These are phyloP conservation scores for Mastomys coucha DNA, from an alignment of 2,113 vertebrate species.

Conservation along the genomic window DNA sequence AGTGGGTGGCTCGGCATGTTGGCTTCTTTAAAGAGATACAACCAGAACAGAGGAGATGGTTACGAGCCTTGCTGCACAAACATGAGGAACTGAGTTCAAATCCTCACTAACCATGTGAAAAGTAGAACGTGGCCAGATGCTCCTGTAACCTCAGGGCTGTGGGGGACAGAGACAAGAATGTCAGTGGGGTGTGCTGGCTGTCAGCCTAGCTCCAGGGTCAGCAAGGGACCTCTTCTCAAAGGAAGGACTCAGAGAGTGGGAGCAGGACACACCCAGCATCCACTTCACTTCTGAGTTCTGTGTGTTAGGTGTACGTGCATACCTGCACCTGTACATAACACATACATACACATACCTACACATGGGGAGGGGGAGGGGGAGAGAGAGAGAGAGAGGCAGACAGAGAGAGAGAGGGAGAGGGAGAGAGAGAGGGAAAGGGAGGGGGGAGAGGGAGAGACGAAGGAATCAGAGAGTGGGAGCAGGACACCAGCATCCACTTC, in stretches of 20 bases:
- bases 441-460: too few relatives aligned
- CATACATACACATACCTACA: neutral
- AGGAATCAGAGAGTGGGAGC: too few relatives aligned
- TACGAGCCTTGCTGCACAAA: neutral
- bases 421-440: too few relatives aligned
- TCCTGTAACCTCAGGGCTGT: neutral
- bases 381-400: too few relatives aligned
- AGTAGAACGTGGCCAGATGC: neutral
- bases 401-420: too few relatives aligned
- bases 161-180: neutral
- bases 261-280: neutral
- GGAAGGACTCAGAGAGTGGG: neutral
- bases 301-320: neutral
- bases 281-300: neutral
- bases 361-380: too few relatives aligned
- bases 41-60: neutral
- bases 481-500: too few relatives aligned
- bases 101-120: neutral
- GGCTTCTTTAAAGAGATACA: constrained; percentile 61
- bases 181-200: neutral
- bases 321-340: neutral
- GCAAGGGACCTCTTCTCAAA: neutral
- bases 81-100: neutral
- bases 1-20: constrained; percentile 56
- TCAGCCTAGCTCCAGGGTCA: neutral